phyloP scores from a whole-genome alignment of 1,140 invertebrate species.

The Sesamia nonagrioides region DNA sequence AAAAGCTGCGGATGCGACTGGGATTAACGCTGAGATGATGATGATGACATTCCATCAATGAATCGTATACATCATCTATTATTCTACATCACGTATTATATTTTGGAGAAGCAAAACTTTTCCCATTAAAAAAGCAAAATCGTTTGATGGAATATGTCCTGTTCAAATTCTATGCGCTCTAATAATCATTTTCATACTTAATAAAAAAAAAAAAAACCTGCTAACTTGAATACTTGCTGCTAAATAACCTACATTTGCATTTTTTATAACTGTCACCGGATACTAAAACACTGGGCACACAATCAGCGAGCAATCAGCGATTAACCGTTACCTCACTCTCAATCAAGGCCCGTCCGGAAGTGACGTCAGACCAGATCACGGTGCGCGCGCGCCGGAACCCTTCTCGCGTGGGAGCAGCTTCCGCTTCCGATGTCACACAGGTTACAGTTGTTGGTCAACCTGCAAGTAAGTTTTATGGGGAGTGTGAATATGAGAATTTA shows the following conservation, averaged over 20 bases:
- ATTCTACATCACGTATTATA: too few species aligned
- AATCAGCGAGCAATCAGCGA: constrained; percentile 30
- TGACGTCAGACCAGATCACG: constrained; percentile 54
- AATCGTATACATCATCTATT: too few species aligned
- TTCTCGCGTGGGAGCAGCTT: constrained; percentile 69
- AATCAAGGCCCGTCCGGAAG: constrained; percentile 54
- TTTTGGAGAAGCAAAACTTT: too few species aligned
- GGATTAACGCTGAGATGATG: too few species aligned
- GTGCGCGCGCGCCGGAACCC: constrained; percentile 63
- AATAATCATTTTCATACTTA: too few species aligned
- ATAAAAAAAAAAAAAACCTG: too few species aligned
- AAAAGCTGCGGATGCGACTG: too few species aligned
- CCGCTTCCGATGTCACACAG: constrained; percentile 70
- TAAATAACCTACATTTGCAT: not conserved
- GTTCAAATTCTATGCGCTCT: too few species aligned
- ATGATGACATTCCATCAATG: too few species aligned
- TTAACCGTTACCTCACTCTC: constrained; percentile 50
- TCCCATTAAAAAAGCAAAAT: too few species aligned
- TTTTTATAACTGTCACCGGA: not conserved
- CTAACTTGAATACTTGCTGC: not conserved
- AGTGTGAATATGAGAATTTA: not conserved
- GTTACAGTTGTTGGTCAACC: constrained; percentile 48
- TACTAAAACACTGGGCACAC: constrained; percentile 6
- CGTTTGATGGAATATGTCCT: too few species aligned
- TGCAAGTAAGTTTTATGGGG: constrained; percentile 35